Conservation (phyloP, 2,113 vertebrate species). For the Dicerorhinus sumatrensis region DNA sequence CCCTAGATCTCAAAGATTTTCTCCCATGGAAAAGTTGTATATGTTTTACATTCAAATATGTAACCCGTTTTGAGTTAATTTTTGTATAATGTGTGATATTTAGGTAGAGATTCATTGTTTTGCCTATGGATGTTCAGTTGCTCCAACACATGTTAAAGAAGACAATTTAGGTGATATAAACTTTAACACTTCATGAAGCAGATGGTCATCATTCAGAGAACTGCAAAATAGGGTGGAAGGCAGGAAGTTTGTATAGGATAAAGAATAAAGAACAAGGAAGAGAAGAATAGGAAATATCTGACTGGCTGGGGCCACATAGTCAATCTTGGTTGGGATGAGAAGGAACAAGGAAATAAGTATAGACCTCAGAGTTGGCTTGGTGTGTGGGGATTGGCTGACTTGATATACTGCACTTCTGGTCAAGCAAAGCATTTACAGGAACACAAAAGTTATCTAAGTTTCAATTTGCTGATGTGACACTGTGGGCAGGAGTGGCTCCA, state of each 20-base stretch:
- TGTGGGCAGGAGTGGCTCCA: neutral
- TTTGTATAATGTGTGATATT: neutral
- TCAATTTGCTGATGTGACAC: neutral
- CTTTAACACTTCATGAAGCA: neutral
- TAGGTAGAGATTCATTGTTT: neutral
- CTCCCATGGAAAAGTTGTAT: neutral
- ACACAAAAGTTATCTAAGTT: neutral
- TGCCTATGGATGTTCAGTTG: neutral
- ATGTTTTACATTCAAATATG: neutral
- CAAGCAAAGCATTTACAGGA: neutral
- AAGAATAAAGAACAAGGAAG: neutral
- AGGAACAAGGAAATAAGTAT: neutral
- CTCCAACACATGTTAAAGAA: neutral
- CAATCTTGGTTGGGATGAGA: neutral
- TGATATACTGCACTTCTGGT: neutral
- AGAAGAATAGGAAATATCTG: neutral
- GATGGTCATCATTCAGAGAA: neutral
- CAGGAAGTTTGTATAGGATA: neutral
- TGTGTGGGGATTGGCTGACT: neutral
- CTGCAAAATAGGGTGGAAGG: neutral
- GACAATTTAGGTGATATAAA: neutral
- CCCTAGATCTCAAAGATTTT: neutral
- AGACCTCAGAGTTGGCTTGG: neutral
- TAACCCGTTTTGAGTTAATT: neutral
- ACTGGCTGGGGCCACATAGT: neutral